Conservation (phyloP, 2,113 vertebrate species). For the Oceanodroma tethys region DNA sequence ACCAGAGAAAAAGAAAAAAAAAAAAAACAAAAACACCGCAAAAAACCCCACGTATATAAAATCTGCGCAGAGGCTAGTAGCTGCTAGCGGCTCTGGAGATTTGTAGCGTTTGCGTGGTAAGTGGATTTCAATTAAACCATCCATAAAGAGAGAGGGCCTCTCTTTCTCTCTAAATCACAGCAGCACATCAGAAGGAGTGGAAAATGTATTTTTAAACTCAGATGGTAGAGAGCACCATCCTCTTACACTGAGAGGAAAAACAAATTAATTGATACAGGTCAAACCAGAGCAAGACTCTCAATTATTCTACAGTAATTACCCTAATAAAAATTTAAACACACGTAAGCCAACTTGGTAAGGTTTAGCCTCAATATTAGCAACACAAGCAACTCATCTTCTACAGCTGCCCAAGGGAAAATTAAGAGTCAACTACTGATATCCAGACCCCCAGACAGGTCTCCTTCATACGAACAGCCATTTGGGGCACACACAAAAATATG, state of each 20-base stretch:
- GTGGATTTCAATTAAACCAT: slow-evolving; percentile 1
- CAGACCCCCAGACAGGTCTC: neutral
- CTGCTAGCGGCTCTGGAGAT: neutral
- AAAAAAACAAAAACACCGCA: too few species aligned
- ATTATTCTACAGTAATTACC: slow-evolving; percentile 38
- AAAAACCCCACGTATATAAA: neutral
- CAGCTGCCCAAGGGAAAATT: neutral
- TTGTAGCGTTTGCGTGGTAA: neutral
- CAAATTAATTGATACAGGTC: slow-evolving; percentile 52
- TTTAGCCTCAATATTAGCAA: neutral
- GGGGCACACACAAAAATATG: neutral
- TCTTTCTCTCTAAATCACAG: neutral
- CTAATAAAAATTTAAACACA: slow-evolving; percentile 38
- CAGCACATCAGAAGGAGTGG: neutral
- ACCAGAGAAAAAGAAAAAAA: neutral
- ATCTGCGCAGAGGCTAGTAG: neutral
- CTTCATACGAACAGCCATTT: neutral
- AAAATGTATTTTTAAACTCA: neutral
- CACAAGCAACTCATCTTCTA: neutral
- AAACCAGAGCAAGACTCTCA: slow-evolving; percentile 9
- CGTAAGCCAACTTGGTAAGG: neutral
- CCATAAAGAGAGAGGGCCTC: neutral
- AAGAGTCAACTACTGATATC: neutral
- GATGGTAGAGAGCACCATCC: neutral
- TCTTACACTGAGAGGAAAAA: neutral